Evolutionary conservation across 2,113 vertebrate genomes (phyloP).

Genomic region (Zeus faber): DNA sequence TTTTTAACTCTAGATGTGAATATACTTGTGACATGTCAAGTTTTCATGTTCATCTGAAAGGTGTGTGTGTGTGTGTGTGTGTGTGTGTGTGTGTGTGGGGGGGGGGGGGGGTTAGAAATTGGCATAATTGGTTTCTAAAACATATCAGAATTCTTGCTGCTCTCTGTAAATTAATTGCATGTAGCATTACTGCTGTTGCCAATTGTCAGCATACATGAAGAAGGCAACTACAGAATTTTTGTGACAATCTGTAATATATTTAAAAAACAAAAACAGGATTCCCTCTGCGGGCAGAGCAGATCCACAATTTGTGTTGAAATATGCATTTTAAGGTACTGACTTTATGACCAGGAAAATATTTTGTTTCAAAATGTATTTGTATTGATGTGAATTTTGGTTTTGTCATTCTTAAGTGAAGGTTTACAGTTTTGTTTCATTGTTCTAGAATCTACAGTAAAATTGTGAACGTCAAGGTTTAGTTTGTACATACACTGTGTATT

Average conservation of each 20-base stretch:
- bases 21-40: conserved; percentile 70
- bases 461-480: conserved; percentile 60
- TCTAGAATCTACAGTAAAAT: conserved; percentile 71
- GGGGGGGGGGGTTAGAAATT: conserved; percentile 42
- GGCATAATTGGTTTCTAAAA: too few relatives aligned
- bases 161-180: conserved; percentile 63
- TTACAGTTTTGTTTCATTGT: conserved; percentile 87
- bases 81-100: conserved; percentile 13
- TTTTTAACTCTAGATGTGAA: too few relatives aligned
- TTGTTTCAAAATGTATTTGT: conserved; percentile 93
- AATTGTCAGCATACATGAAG: conserved; percentile 58
- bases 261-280: conserved; percentile 78
- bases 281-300: conserved; percentile 96
- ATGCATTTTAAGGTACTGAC: conserved; percentile 94
- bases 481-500: conserved; percentile 91
- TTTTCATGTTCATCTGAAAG: conserved; percentile 49
- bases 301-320: conserved; percentile 85
- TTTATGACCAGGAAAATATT: conserved; percentile 95
- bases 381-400: conserved; percentile 75
- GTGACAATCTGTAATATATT: conserved; percentile 87
- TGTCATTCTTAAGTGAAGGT: conserved; percentile 91
- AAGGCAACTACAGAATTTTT: conserved; percentile 81
- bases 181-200: conserved; percentile 55
- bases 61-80: conserved; percentile 18
- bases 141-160: conserved; percentile 60